Conservation (phyloP, 2,797 vertebrate genomes). For the Sebastes oblongus region DNA sequence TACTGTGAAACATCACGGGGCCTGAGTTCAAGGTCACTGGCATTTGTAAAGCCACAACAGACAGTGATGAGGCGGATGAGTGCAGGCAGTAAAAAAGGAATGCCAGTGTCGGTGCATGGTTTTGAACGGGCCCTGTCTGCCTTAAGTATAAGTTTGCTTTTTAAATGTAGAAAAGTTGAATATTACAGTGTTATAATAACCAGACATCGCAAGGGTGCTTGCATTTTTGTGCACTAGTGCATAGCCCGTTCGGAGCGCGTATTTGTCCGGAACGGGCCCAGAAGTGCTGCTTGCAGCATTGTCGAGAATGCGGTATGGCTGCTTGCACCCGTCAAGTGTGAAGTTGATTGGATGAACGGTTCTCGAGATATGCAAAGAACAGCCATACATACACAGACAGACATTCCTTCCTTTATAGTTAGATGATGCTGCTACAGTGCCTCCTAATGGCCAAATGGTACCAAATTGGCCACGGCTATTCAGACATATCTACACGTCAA, state of each 20-base stretch:
- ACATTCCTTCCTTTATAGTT: too few species aligned
- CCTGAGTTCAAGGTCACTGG: not conserved
- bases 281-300: accelerated
- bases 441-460: too few species aligned
- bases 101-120: not conserved
- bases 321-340: too few species aligned
- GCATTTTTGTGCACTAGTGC: not conserved
- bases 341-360: too few species aligned
- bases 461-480: too few species aligned
- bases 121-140: not conserved
- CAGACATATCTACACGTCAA: too few species aligned
- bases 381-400: accelerated
- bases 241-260: accelerated
- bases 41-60: slow-evolving; percentile 10
- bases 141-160: not conserved
- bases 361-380: too few species aligned
- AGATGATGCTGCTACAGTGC: too few species aligned
- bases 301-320: too few species aligned
- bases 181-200: not conserved
- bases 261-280: too few species aligned
- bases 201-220: not conserved
- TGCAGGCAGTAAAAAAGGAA: not conserved
- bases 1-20: not conserved
- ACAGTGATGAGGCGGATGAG: not conserved
- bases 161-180: not conserved